Evolutionary conservation across 2,888 invertebrate species (phyloP).

Genomic region (Idaea aversata): DNA sequence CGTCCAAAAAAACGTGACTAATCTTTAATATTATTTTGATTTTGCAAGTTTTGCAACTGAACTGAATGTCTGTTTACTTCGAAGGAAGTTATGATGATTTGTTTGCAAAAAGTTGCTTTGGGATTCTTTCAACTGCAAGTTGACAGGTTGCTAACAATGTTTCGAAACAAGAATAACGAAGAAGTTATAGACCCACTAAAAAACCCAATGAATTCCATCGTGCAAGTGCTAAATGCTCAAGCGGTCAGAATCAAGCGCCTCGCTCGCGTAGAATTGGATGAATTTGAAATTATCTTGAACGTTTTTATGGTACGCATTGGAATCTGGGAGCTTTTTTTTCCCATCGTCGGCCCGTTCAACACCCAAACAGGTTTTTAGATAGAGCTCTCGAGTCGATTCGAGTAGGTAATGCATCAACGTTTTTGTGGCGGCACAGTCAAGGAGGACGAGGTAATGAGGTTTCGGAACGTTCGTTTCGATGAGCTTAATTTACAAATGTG

Average conservation of each 20-base stretch:
- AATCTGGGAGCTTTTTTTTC: conserved; percentile 76
- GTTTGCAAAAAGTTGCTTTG: no score
- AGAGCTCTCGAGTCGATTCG: conserved; percentile 53
- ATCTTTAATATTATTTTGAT: neutral
- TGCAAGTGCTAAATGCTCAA: conserved; percentile 61
- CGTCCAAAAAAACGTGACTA: neutral
- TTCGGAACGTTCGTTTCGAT: conserved; percentile 63
- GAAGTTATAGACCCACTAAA: conserved; percentile 9
- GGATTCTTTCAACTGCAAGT: no score
- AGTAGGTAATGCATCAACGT: conserved; percentile 73
- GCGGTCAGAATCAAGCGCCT: conserved; percentile 52
- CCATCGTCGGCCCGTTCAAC: conserved; percentile 61
- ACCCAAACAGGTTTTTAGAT: conserved; percentile 79
- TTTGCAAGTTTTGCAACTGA: neutral
- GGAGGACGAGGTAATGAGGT: conserved; percentile 69
- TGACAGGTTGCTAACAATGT: neutral
- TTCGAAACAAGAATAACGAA: neutral
- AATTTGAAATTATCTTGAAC: conserved; percentile 74
- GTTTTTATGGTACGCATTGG: conserved; percentile 78
- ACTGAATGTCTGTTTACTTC: no score
- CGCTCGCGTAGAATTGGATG: conserved; percentile 57
- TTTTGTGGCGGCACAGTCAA: conserved; percentile 76
- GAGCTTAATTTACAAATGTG: conserved; percentile 37
- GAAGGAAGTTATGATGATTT: no score
- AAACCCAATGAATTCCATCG: conserved; percentile 45